A percentile compares a stretch with the other conserved stretches of the same genome.
Conservation (phyloP, 2,113 vertebrate genomes). For the Chamaea fasciata region DNA sequence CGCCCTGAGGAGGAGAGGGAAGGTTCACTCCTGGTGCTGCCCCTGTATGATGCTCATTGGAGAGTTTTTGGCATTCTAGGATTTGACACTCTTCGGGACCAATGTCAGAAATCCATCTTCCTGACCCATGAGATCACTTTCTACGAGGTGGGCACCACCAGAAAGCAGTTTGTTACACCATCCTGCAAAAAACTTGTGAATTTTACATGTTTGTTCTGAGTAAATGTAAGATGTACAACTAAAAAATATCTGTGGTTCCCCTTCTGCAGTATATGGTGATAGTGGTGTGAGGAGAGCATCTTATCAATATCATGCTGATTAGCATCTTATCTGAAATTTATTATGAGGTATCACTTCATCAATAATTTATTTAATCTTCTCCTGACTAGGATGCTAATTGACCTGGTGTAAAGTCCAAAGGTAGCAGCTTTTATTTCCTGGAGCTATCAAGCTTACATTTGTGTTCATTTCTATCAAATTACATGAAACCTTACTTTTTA, state of each 20-base stretch:
- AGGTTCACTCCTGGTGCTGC: constrained; percentile 75
- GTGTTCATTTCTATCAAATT: not conserved
- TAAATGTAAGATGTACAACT: not conserved
- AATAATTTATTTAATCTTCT: not conserved
- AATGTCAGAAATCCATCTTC: constrained; percentile 60
- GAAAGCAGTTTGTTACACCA: not conserved
- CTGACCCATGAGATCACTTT: constrained; percentile 74
- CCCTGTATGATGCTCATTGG: constrained; percentile 64
- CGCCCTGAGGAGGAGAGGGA: constrained; percentile 7
- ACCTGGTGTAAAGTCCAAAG: not conserved
- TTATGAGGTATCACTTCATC: not conserved
- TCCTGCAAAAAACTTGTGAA: not conserved
- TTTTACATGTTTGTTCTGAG: not conserved
- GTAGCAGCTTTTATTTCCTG: not conserved
- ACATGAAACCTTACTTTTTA: not conserved
- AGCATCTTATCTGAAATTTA: not conserved
- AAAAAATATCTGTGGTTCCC: not conserved
- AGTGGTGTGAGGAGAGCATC: not conserved
- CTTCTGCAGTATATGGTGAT: not conserved
- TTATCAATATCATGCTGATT: not conserved
- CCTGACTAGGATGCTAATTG: not conserved
- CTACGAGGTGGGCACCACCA: constrained; percentile 67
- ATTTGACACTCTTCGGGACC: constrained; percentile 72
- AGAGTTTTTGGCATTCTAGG: constrained; percentile 74
- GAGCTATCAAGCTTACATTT: not conserved